Evolutionary conservation across 2,113 vertebrate genomes (phyloP).

Genomic region (Anolis sagrei): DNA sequence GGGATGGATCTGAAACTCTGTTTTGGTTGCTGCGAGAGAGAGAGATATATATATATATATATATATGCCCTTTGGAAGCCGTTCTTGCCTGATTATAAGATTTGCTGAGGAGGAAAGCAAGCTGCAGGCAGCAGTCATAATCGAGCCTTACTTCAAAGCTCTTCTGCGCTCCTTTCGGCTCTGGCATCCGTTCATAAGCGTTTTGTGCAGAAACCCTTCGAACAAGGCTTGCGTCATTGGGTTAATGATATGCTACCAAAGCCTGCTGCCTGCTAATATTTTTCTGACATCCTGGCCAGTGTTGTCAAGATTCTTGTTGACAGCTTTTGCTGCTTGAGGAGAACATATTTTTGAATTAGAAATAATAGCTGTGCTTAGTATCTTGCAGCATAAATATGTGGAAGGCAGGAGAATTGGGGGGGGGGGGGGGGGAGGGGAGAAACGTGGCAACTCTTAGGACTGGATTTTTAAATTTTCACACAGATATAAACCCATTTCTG

Average conservation of each 20-base stretch:
- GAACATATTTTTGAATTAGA: background rate
- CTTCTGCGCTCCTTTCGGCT: background rate
- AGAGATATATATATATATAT: no score
- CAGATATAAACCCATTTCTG: no score
- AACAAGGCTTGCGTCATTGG: background rate
- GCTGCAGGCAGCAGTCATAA: slow-evolving; percentile 31
- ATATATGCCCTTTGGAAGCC: background rate
- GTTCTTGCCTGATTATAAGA: slow-evolving; percentile 12
- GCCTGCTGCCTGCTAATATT: background rate
- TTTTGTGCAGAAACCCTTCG: background rate
- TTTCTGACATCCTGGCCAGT: background rate
- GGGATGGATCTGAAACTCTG: no score
- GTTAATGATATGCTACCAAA: background rate
- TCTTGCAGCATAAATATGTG: no score
- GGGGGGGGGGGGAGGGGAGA: no score
- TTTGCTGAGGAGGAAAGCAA: slow-evolving; percentile 26
- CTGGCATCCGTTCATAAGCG: slow-evolving; percentile 15
- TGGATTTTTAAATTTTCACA: no score
- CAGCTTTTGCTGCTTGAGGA: background rate
- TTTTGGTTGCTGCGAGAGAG: no score
- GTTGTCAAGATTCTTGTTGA: background rate
- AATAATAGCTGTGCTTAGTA: no score
- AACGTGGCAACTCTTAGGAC: background rate
- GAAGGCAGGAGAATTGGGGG: background rate
- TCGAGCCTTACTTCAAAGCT: slow-evolving; percentile 15